phyloP scores from a whole-genome alignment of 2,797 vertebrate species.

The Oreochromis grahami region DNA sequence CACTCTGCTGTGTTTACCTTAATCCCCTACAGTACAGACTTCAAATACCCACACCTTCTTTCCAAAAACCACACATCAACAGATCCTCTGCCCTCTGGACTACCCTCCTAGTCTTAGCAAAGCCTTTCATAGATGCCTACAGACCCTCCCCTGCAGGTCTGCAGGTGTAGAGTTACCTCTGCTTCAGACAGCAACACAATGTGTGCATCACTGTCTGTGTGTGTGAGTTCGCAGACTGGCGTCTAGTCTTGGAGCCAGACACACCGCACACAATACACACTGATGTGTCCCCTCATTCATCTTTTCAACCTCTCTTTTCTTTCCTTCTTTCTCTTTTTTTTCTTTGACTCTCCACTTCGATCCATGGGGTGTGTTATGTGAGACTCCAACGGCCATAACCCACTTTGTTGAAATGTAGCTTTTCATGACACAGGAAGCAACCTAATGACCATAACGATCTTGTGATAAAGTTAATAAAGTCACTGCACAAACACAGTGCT shows the following conservation, averaged over 20 bases:
- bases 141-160: conserved; percentile 61
- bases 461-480: conserved; percentile 21
- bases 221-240: conserved; percentile 53
- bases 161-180: conserved; percentile 64
- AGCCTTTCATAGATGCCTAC: conserved; percentile 50
- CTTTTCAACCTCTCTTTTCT: conserved; percentile 60
- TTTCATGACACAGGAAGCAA: conserved; percentile 16
- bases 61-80: conserved; percentile 7
- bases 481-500: not conserved
- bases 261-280: conserved; percentile 55
- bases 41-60: conserved; percentile 36
- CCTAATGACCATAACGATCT: conserved; percentile 21
- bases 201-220: conserved; percentile 12
- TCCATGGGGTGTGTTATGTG: conserved; percentile 38
- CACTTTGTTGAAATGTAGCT: conserved; percentile 38
- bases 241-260: conserved; percentile 59
- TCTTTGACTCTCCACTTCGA: conserved; percentile 51
- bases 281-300: conserved; percentile 45
- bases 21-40: conserved; percentile 25
- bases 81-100: conserved; percentile 23
- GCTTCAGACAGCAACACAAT: conserved; percentile 51
- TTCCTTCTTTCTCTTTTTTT: conserved; percentile 34
- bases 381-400: conserved; percentile 18
- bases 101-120: conserved; percentile 30
- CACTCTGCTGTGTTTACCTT: conserved; percentile 6